Evolutionary conservation across 1,140 invertebrate genomes (phyloP), one percentile per base, ranked within the genome.

Genomic region (Colletes latitarsis): DNA sequence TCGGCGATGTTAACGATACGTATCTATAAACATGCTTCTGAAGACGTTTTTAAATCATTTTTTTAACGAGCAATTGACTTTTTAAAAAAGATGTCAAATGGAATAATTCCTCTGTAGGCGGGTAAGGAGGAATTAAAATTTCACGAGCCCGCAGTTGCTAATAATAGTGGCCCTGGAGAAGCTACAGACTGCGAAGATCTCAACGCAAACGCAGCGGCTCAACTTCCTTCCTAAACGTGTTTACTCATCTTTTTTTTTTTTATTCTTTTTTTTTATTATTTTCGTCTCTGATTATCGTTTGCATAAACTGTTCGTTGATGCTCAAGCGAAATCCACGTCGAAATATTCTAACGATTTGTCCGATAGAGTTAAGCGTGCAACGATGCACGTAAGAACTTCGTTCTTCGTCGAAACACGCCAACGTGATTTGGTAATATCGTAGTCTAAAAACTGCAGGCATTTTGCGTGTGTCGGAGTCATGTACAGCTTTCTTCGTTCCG

Each of bases 121-220:
- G 78, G 63, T 84, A 88, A 88, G 74, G 77, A 88, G 74, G 82
- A 88, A 88, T 82, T 85, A 74, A 88, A 82, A 77, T 77, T 88
- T 85, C 76, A 84, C 77, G 80, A 81, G 62, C 60, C 80, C 70
- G 82, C 76, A 71, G 71, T 83, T 63, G 85, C 77, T 66, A 76
- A 70, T 81, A 83, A 84, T 83, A 84, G 74, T 55, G 74, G 73
- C 75, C 66, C 75, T n/a, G 73, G 60, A 46, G 87, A 90, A 60
- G 74, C 62, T 63, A 83, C 75, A 77, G 63, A 88, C 63, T 87
- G 82, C 41, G 88, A 89, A 58, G 83, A 87, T 82, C 85, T 89
- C 84, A 87, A 90, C 78, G 83, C 86, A 69, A 90, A 88, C 60
- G 83, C 78, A 55, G 72, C 82, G 57, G 77, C 82, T 76, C 81